Evolutionary conservation across 2,113 vertebrate species (phyloP).

Genomic region (Felis chaus): DNA sequence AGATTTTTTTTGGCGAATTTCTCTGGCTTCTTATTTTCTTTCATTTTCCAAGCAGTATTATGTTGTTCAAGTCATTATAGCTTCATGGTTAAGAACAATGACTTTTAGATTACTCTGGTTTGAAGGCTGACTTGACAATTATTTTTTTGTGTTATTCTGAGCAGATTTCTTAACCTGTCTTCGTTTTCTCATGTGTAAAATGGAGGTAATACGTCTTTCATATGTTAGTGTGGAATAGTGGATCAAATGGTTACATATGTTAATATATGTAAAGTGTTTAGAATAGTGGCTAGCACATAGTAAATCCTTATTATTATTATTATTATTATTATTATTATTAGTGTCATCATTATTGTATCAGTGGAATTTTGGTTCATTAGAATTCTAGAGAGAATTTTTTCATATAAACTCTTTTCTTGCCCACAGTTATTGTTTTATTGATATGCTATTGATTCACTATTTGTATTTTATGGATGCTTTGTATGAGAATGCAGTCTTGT

Average conservation of each 20-base stretch:
- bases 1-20: background rate
- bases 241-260: background rate
- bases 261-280: conserved; percentile 28
- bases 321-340: background rate
- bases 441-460: background rate
- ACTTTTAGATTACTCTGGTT: background rate
- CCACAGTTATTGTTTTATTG: background rate
- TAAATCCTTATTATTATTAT: background rate
- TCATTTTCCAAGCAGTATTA: background rate
- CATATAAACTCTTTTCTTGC: background rate
- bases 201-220: background rate
- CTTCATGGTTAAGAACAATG: conserved; percentile 19
- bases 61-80: background rate
- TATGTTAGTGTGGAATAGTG: background rate
- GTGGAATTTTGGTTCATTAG: conserved; percentile 35
- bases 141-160: conserved; percentile 18
- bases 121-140: background rate
- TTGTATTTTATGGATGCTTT: background rate
- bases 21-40: background rate
- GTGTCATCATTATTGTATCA: background rate
- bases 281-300: background rate
- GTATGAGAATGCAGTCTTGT: background rate
- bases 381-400: conserved; percentile 5
- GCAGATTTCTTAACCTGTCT: background rate
- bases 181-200: background rate